phyloP scores from a whole-genome alignment of 1,140 invertebrate species.

The Ips nitidus region DNA sequence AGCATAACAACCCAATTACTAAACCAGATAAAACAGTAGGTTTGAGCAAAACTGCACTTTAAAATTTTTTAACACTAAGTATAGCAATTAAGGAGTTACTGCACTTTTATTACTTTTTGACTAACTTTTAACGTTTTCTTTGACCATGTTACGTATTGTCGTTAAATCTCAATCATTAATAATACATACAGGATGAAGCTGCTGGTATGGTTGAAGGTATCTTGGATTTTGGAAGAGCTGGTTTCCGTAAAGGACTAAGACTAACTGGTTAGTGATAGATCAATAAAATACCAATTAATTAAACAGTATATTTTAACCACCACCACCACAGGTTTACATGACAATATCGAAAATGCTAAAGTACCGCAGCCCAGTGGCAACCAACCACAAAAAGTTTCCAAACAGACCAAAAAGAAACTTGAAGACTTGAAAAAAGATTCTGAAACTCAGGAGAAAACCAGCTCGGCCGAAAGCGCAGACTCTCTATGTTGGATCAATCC shows the following conservation, averaged over 20 bases:
- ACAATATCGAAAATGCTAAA: conserved; percentile 51
- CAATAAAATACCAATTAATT: background rate
- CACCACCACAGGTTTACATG: conserved; percentile 53
- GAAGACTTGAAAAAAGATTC: conserved; percentile 27
- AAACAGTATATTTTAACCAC: background rate
- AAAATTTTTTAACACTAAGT: too few relatives aligned
- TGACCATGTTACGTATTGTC: too few relatives aligned
- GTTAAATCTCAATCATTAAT: too few relatives aligned
- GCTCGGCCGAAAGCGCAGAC: conserved; percentile 37
- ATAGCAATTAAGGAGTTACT: too few relatives aligned
- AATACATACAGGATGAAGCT: conserved; percentile 55
- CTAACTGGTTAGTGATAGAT: conserved; percentile 48
- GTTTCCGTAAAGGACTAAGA: conserved; percentile 58
- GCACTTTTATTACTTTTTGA: too few relatives aligned
- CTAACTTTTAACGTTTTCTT: too few relatives aligned
- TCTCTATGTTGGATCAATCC: conserved; percentile 45
- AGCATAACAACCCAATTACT: too few relatives aligned
- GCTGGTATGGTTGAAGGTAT: conserved; percentile 62
- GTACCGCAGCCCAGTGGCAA: conserved; percentile 19
- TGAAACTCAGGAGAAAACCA: conserved; percentile 26
- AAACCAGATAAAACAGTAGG: too few relatives aligned
- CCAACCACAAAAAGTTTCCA: background rate
- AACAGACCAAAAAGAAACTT: conserved; percentile 28
- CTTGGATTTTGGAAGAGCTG: conserved; percentile 60
- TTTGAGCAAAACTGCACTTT: too few relatives aligned